Evolutionary conservation across 2,113 vertebrate species (phyloP), one percentile per base, ranked within the genome.

Genomic region (Polypterus bichir): DNA sequence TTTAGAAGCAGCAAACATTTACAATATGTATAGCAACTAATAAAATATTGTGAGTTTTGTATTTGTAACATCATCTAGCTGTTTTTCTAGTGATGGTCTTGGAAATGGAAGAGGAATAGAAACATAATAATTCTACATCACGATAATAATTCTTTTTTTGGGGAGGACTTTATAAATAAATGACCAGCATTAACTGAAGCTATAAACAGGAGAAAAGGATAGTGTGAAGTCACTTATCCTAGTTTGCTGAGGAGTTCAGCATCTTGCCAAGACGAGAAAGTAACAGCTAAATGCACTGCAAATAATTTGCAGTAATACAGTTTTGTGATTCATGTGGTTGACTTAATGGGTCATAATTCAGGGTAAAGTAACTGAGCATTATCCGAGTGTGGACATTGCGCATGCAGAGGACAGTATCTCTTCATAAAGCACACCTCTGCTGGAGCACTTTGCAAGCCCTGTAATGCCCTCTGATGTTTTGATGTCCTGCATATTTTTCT

Each of bases 271-370:
- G 83, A 86, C 85, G 84, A 88, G 87, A 87, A 85, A 86, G 85
- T 88, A 89, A 86, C 86, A 83, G 87, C 86, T 88, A 89, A 89
- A 89, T 89, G 86, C 87, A 87, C 84, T 88, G 86, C 86, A 88
- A 88, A 90, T 89, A 89, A 89, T 89, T 86, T 89, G 84, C 84
- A 87, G 87, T 90, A 89, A 89, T 89, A 85, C 86, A 87, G 85
- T 86, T 83, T 84, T 84, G 81, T 89, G 87, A 89, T 90, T 90
- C 88, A 89, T 89, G 84, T 86, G 86, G 84, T 84, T 86, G 82
- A 86, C 84, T 85, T 90, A 89, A 90, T 89, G 88, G 87, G 80
- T 87, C 83, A 82, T 85, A 87, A 81, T 91, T 89, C 87, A 89
- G 83, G 77, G 75, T 78, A 75, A 81, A 78, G 83, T 81, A 87